These are phyloP conservation scores for Scaptomyza montana DNA, from an alignment of 1,140 invertebrate genomes.

Conservation along the genomic window DNA sequence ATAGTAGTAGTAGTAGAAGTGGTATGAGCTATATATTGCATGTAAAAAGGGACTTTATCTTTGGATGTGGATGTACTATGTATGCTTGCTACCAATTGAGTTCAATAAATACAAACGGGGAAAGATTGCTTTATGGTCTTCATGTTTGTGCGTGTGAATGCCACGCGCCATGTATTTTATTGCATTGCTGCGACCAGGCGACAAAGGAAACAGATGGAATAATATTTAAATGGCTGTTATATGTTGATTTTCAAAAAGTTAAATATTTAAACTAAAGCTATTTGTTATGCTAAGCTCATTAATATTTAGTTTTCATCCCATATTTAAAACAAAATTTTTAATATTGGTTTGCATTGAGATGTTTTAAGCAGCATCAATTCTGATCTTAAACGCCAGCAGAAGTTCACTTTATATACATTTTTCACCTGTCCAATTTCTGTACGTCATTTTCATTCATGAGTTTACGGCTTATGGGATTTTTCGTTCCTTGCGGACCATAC, in stretches of 20 bases:
- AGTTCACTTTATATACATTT: background rate
- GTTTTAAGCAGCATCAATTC: background rate
- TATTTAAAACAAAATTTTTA: background rate
- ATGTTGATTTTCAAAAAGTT: too few species aligned
- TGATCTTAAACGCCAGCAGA: background rate
- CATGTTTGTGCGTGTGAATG: background rate
- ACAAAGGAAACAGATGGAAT: too few species aligned
- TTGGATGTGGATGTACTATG: background rate
- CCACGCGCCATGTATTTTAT: background rate
- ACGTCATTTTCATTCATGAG: background rate
- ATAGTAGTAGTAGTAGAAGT: background rate
- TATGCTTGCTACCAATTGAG: constrained; percentile 6
- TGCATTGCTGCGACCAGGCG: too few species aligned
- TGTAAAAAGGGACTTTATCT: background rate
- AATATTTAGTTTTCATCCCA: too few species aligned
- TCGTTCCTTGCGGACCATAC: background rate
- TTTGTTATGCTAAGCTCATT: too few species aligned
- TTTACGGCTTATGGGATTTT: background rate
- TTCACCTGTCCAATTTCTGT: background rate
- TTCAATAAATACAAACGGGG: background rate
- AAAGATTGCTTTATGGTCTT: background rate
- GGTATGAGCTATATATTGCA: constrained; percentile 6
- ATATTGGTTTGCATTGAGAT: background rate
- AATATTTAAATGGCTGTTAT: too few species aligned
- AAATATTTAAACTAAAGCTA: too few species aligned